phyloP scores from a whole-genome alignment of 2,888 invertebrate species.

The Cryptus viduatorius region DNA sequence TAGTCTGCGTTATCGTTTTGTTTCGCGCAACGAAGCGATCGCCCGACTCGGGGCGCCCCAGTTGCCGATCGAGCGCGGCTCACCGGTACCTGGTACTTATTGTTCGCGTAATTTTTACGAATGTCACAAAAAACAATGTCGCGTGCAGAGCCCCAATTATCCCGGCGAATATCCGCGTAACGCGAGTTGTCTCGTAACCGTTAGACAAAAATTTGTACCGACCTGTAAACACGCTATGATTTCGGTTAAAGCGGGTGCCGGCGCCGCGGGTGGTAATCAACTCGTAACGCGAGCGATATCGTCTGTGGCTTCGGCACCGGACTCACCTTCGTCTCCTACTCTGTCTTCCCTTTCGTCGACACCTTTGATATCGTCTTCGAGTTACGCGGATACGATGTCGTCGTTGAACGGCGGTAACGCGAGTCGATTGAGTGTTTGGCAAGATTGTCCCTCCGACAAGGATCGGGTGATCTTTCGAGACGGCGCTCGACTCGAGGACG shows the following conservation, averaged over 20 bases:
- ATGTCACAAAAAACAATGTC: slow-evolving; percentile 93
- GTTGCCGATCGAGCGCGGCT: slow-evolving; percentile 93
- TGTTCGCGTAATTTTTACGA: slow-evolving; percentile 94
- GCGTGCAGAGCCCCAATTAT: slow-evolving; percentile 95
- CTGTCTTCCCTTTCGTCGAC: slow-evolving; percentile 16
- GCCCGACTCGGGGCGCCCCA: slow-evolving; percentile 92
- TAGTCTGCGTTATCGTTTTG: slow-evolving; percentile 92
- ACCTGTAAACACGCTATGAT: slow-evolving; percentile 97
- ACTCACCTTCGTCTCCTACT: slow-evolving; percentile 25
- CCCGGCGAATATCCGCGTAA: slow-evolving; percentile 95
- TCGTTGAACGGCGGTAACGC: slow-evolving; percentile 32
- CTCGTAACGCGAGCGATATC: slow-evolving; percentile 18
- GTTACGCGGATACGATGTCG: background rate
- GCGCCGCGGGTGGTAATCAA: slow-evolving; percentile 53
- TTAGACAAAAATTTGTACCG: slow-evolving; percentile 92
- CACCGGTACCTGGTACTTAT: slow-evolving; percentile 94
- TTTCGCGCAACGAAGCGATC: slow-evolving; percentile 92
- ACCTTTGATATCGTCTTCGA: background rate
- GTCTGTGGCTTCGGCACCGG: slow-evolving; percentile 34
- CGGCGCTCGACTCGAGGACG: slow-evolving; percentile 93
- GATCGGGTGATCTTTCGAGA: slow-evolving; percentile 95
- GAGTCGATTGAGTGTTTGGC: slow-evolving; percentile 90
- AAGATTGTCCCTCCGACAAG: slow-evolving; percentile 92
- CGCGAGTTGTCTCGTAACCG: slow-evolving; percentile 95
- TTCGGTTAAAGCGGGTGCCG: slow-evolving; percentile 86